Percentiles rank a stretch among this genome's conserved stretches.
Conservation (phyloP, 2,888 invertebrate species). For the Dryobota labecula region DNA sequence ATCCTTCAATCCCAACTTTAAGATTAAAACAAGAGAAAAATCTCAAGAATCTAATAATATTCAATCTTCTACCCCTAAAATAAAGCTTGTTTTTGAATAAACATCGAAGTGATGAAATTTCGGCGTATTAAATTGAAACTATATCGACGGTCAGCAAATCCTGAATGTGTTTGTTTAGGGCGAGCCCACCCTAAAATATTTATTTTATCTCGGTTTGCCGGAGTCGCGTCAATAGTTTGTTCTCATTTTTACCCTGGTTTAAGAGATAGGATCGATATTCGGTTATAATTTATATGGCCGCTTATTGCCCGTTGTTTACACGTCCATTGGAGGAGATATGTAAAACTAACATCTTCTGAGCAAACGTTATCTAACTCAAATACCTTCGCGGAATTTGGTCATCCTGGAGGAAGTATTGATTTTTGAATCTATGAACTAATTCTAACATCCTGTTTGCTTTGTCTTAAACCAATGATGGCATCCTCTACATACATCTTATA, state of each 20-base stretch:
- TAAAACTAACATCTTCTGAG: conserved; percentile 85
- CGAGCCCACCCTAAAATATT: conserved; percentile 90
- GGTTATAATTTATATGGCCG: conserved; percentile 86
- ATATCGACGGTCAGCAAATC: conserved; percentile 90
- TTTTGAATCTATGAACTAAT: conserved; percentile 76
- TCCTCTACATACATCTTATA: conserved; percentile 58
- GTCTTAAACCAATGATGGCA: conserved; percentile 65
- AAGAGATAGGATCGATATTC: conserved; percentile 86
- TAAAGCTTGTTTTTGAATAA: conserved; percentile 76
- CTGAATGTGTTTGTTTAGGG: conserved; percentile 89
- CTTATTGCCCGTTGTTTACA: conserved; percentile 83
- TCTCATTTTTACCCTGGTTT: conserved; percentile 85
- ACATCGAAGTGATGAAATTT: conserved; percentile 84
- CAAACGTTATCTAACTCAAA: conserved; percentile 87
- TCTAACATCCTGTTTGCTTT: conserved; percentile 80
- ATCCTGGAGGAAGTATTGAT: conserved; percentile 81
- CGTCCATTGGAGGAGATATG: conserved; percentile 81
- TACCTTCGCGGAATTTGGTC: conserved; percentile 86
- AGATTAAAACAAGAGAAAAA: conserved; percentile 66
- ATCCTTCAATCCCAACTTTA: conserved; percentile 68
- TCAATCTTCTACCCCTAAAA: conserved; percentile 64
- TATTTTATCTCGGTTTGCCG: conserved; percentile 90
- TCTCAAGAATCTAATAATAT: conserved; percentile 61
- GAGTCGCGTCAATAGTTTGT: conserved; percentile 89
- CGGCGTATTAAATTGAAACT: conserved; percentile 90